Evolutionary conservation across 2,113 vertebrate species (phyloP).

Genomic region (Oryzias woworae): DNA sequence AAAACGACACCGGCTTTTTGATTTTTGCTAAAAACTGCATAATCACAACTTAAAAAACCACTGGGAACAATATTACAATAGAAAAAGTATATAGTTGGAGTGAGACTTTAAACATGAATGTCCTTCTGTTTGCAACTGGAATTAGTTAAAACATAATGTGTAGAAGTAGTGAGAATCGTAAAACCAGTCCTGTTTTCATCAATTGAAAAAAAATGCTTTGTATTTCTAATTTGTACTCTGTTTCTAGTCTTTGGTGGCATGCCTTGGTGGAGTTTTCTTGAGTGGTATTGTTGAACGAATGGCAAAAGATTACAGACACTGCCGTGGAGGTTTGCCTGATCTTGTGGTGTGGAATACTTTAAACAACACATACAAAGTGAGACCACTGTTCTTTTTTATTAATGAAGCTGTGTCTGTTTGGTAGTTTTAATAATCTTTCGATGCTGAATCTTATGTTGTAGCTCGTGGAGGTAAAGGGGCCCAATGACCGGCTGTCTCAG

Average conservation of each 20-base stretch:
- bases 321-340: constrained; percentile 90
- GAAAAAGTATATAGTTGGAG: no score
- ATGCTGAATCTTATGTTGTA: constrained; percentile 50
- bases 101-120: background rate
- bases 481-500: constrained; percentile 88
- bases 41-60: no score
- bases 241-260: constrained; percentile 85
- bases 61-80: no score
- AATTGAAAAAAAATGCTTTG: background rate
- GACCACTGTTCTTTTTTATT: background rate
- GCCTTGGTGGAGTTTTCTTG: constrained; percentile 86
- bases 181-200: no score
- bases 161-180: no score
- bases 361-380: constrained; percentile 83
- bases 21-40: no score
- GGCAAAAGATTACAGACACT: constrained; percentile 87
- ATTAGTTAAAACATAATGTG: background rate
- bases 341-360: constrained; percentile 89
- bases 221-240: background rate
- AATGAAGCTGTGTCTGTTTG: no score
- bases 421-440: background rate
- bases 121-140: background rate
- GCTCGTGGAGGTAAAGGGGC: constrained; percentile 97
- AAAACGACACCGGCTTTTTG: no score
- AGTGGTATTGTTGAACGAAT: constrained; percentile 84